Percentiles rank a stretch among this genome's conserved stretches.
Conservation (phyloP, 23 tunicate genomes). For the Ascidia mentula region DNA sequence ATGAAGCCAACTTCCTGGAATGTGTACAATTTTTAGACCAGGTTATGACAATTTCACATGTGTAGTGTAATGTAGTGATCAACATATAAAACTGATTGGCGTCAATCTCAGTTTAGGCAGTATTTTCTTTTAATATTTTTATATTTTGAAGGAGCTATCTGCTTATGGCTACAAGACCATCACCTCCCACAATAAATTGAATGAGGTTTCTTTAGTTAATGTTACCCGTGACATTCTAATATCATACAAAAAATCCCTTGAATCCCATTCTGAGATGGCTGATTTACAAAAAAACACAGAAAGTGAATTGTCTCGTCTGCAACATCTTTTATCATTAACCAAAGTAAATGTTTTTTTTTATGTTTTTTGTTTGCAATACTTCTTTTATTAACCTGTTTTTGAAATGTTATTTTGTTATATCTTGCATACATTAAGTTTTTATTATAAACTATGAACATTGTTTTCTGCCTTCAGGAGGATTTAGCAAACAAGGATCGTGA, state of each 20-base stretch:
- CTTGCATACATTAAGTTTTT: not conserved
- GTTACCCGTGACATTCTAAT: slow-evolving; percentile 61
- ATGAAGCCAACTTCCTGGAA: not conserved
- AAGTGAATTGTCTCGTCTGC: slow-evolving; percentile 44
- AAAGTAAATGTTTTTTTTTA: no score
- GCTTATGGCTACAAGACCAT: slow-evolving; percentile 82
- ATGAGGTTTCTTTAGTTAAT: slow-evolving; percentile 56
- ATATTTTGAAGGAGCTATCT: slow-evolving; percentile 63
- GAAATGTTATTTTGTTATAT: no score
- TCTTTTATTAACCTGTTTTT: no score
- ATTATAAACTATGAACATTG: not conserved
- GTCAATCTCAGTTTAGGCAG: no score
- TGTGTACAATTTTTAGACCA: not conserved
- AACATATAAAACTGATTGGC: no score
- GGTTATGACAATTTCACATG: no score
- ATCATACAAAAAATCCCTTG: slow-evolving; percentile 37
- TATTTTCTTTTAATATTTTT: not conserved
- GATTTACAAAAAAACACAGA: slow-evolving; percentile 46
- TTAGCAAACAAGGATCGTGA: slow-evolving; percentile 63
- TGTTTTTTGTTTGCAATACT: no score
- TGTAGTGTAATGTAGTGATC: no score
- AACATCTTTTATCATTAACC: slow-evolving; percentile 56
- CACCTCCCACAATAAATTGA: slow-evolving; percentile 11
- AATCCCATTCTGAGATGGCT: slow-evolving; percentile 40
- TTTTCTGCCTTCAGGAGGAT: slow-evolving; percentile 49